Base-by-base conservation (phyloP, 2,888 invertebrate species). In the Anaspis maculata region DNA sequence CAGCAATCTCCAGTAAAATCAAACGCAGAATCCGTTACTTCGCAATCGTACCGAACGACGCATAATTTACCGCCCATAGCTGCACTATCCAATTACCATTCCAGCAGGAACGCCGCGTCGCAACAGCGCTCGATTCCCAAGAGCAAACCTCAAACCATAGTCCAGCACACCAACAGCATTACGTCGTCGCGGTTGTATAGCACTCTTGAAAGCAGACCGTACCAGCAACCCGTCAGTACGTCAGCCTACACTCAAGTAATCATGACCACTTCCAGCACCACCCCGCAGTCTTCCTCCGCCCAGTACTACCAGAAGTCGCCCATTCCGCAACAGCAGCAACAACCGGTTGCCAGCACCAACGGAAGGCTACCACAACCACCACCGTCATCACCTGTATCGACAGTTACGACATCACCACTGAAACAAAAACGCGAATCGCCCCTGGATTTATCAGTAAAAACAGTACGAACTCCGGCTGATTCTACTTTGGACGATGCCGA, bases 361-460 rank as follows among this genome's bases (percentile, higher is more conserved):
- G 19, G 19, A 6, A 9, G 5, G 19, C 19, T 19, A 14, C 29
- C 63, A 66, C 27, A 50, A 57, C 19, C 19, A 6, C n/a, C n/a
- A n/a, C n/a, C n/a, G n/a, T n/a, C n/a, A n/a, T n/a, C n/a, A n/a
- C n/a, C n/a, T n/a, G n/a, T n/a, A n/a, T n/a, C n/a, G n/a, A n/a
- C n/a, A n/a, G n/a, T n/a, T n/a, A n/a, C n/a, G n/a, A n/a, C n/a
- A n/a, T n/a, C n/a, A n/a, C n/a, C n/a, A n/a, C n/a, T 46, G 5
- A 51, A 63, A 37, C 60, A 60, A 19, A 82, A 80, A 56, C 71
- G 79, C 21, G 83, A 83, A 61, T 87, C 5, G 5, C 90, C 89
- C 0, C 66, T 91, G 38, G 91, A 91, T 66, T 70, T 91, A 31
- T 90, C 90, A 0, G 86, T 90, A 26, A 89, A 90, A 62, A 90